Evolutionary conservation across 2,113 vertebrate genomes (phyloP).

Genomic region (Xenotilapia caudafasciata): DNA sequence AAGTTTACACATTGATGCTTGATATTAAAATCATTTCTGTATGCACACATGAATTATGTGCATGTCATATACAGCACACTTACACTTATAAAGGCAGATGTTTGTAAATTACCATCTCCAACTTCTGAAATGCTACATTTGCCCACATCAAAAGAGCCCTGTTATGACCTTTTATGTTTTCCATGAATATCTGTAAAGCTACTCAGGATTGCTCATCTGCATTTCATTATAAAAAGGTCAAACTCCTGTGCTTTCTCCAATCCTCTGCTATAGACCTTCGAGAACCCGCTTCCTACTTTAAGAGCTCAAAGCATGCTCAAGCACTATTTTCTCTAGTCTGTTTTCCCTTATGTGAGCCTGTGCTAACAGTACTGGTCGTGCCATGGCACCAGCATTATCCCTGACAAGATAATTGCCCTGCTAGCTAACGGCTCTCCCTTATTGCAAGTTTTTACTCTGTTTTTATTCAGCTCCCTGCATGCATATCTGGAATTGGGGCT

Average conservation of each 20-base stretch:
- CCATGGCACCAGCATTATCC: not conserved
- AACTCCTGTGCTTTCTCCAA: not conserved
- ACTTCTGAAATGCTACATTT: not conserved
- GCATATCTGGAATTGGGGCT: not conserved
- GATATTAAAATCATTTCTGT: not conserved
- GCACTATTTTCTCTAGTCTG: not conserved
- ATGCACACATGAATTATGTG: not conserved
- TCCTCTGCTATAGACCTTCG: not conserved
- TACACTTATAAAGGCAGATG: not conserved
- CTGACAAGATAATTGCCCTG: slow-evolving; percentile 43
- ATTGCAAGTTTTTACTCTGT: not conserved
- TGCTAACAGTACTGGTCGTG: not conserved
- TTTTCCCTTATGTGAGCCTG: not conserved
- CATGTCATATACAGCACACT: not conserved
- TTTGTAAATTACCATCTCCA: not conserved
- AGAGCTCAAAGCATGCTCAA: not conserved
- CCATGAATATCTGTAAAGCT: not conserved
- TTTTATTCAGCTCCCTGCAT: slow-evolving; percentile 3
- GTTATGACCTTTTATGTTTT: slow-evolving; percentile 10
- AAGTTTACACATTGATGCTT: not conserved
- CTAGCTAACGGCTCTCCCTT: not conserved
- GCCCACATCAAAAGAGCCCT: not conserved
- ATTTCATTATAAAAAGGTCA: slow-evolving; percentile 34
- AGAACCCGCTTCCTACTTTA: not conserved
- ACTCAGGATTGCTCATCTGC: not conserved